phyloP scores from a whole-genome alignment of 2,113 vertebrate genomes.

The Suncus etruscus region DNA sequence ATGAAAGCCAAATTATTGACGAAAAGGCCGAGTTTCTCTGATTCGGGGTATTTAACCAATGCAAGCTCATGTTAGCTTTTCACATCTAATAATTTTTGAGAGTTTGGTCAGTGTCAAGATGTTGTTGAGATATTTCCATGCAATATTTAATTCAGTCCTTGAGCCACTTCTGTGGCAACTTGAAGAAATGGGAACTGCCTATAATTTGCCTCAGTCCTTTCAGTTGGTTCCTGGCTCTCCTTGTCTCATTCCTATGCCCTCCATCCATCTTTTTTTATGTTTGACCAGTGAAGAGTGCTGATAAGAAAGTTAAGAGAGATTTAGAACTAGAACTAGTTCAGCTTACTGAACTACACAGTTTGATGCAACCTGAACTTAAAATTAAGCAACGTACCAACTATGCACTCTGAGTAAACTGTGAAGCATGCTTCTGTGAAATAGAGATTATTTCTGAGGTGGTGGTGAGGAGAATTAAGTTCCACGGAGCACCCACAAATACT shows the following conservation, averaged over 20 bases:
- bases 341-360: background rate
- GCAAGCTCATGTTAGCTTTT: background rate
- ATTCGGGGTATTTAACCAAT: conserved; percentile 27
- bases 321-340: background rate
- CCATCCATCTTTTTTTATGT: background rate
- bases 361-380: background rate
- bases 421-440: background rate
- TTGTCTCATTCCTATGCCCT: too few species aligned
- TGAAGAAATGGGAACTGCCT: background rate
- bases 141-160: background rate
- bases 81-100: background rate
- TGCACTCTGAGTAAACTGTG: background rate
- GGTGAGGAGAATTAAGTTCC: conserved; percentile 3
- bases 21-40: background rate
- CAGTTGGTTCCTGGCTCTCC: background rate
- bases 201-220: background rate
- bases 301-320: background rate
- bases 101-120: background rate
- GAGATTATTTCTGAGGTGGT: background rate
- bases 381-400: background rate
- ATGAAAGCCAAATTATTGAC: conserved; percentile 21
- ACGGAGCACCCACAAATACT: background rate
- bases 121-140: background rate
- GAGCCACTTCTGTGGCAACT: background rate
- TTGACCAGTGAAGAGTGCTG: background rate